These are phyloP conservation scores for Onchidella celtica DNA, from an alignment of 2,888 invertebrate genomes.

Conservation along the genomic window DNA sequence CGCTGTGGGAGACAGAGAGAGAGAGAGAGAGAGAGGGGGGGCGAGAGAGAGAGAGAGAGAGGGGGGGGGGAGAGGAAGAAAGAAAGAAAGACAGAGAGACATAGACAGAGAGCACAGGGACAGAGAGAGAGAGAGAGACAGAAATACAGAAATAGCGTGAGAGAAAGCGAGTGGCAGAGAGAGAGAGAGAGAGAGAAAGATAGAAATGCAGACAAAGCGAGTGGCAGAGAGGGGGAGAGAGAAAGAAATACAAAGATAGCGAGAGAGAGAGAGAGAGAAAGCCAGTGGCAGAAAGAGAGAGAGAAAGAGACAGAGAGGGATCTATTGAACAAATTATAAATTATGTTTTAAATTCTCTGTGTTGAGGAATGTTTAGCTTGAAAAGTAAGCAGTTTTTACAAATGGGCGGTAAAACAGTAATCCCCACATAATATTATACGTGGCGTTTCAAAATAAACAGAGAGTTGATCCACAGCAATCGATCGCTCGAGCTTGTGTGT, in stretches of 20 bases:
- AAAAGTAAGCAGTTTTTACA: too few relatives aligned
- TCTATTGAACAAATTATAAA: too few relatives aligned
- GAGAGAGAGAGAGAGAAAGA: not conserved
- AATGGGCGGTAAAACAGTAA: too few relatives aligned
- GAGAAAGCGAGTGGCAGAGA: not conserved
- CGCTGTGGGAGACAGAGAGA: not conserved
- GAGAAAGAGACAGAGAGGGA: not conserved
- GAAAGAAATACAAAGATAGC: not conserved
- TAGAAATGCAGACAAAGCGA: not conserved
- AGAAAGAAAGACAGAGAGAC: not conserved
- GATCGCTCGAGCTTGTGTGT: too few relatives aligned
- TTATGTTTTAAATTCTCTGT: too few relatives aligned
- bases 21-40: not conserved
- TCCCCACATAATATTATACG: too few relatives aligned
- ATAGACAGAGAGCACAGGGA: not conserved
- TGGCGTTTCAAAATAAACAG: too few relatives aligned
- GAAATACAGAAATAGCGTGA: not conserved
- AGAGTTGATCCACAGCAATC: too few relatives aligned
- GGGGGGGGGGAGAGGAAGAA: not conserved
- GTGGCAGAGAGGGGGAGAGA: not conserved
- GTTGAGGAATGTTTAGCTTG: too few relatives aligned
- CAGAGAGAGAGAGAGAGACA: not conserved
- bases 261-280: not conserved
- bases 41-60: not conserved
- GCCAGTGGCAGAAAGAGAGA: not conserved